Conservation (phyloP, 1,140 invertebrate species). For the Eueides isabella region DNA sequence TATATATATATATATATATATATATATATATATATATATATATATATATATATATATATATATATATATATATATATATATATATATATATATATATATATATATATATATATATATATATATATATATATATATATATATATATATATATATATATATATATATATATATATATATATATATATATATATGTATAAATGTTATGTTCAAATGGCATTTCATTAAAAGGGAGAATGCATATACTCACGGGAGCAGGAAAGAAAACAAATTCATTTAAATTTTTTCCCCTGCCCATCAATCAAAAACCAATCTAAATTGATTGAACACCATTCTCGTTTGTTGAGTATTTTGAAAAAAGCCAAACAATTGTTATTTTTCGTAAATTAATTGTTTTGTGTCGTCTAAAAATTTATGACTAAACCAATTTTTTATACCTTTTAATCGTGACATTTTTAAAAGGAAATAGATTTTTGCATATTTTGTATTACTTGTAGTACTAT, state of each 20-base stretch:
- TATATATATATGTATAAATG: no score
- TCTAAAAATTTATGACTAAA: background rate
- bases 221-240: background rate
- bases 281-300: slow-evolving; percentile 57
- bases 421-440: background rate
- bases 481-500: no score
- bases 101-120: no score
- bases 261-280: slow-evolving; percentile 57
- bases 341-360: slow-evolving; percentile 27
- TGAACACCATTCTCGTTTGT: slow-evolving; percentile 51
- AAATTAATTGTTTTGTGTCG: slow-evolving; percentile 12
- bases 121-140: no score
- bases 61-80: no score
- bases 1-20: no score
- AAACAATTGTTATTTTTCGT: slow-evolving; percentile 23
- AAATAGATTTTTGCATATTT: no score
- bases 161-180: no score
- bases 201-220: background rate
- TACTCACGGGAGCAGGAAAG: background rate
- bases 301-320: slow-evolving; percentile 69
- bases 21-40: no score
- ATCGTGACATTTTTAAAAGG: background rate
- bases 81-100: no score
- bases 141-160: no score
- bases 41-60: no score